Evolutionary conservation across 1,140 invertebrate species (phyloP).

Genomic region (Achroia grisella): DNA sequence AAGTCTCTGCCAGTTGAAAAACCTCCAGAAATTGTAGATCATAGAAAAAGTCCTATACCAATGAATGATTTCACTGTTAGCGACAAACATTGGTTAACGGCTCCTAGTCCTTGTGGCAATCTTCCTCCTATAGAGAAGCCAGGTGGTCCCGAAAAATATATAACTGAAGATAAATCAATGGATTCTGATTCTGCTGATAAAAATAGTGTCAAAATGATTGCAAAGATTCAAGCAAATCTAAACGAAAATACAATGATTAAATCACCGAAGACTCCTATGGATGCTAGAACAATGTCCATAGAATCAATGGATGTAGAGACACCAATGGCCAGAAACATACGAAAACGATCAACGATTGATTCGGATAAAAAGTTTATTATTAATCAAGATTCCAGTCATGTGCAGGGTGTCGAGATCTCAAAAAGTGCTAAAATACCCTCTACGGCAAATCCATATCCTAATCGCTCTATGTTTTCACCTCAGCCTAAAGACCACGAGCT

Average conservation of each 20-base stretch:
- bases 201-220: conserved; percentile 62
- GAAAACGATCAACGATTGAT: conserved; percentile 34
- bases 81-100: conserved; percentile 53
- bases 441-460: conserved; percentile 55
- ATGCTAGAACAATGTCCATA: conserved; percentile 49
- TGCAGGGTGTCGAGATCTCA: conserved; percentile 60
- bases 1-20: conserved; percentile 33
- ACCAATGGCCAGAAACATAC: conserved; percentile 34
- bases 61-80: conserved; percentile 31
- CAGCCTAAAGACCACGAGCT: conserved; percentile 80
- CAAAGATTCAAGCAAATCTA: conserved; percentile 63
- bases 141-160: conserved; percentile 59
- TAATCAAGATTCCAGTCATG: conserved; percentile 54
- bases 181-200: conserved; percentile 56
- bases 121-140: conserved; percentile 55
- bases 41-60: conserved; percentile 31
- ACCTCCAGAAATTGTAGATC: conserved; percentile 11
- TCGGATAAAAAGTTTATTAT: conserved; percentile 72
- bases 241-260: conserved; percentile 70
- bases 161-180: conserved; percentile 62
- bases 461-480: conserved; percentile 82
- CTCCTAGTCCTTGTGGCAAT: conserved; percentile 44
- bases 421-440: conserved; percentile 64
- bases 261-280: conserved; percentile 61
- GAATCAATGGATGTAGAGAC: conserved; percentile 52